Base-by-base conservation (phyloP, 2,113 vertebrate genomes). In the Nestor notabilis region DNA sequence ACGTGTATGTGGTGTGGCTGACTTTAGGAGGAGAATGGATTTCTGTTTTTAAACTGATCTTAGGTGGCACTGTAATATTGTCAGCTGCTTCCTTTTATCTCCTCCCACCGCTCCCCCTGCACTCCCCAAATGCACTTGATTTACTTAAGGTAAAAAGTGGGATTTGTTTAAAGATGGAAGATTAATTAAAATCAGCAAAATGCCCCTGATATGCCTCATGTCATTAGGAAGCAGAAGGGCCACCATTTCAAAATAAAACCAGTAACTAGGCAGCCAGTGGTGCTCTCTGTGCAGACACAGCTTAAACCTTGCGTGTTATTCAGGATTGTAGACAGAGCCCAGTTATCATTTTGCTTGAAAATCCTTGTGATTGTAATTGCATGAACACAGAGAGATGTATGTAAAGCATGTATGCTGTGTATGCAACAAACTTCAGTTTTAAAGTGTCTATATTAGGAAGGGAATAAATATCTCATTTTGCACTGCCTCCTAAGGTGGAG, bases 401-500 rank as follows among this genome's bases (percentile, higher is more conserved):
- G 33, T 58, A 76, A 72, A 80, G 41, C n/a, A 33, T 24, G 43
- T 39, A 14, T 44, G 35, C 63, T 78, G 7, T 52, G 55, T 41
- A 9, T 70, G 46, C 64, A 66, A 28, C 46, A 66, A 91, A 89
- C 90, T 83, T 71, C 52, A n/a, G 53, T 66, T 91, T 87, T 80
- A 56, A 83, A 82, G 60, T 55, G 76, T 29, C 5, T 74, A 0
- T 70, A 10, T 69, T 78, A 72, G 68, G 58, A 79, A 83, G 85
- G 71, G 86, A 93, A 88, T 91, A 95, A 94, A 86, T 63, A 74
- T 66, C 89, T 89, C 64, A 19, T 96, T 97, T 89, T 94, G 93
- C 81, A 80, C 95, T 97, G 92, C 94, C 93, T 95, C 87, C 92
- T 81, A 95, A 94, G 93, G 95, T 93, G 82, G 81, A 93, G 96